A percentile compares a stretch with the other conserved stretches of the same genome.
Evolutionary conservation across 1,140 invertebrate genomes (phyloP).

Genomic region (Listronotus bonariensis): DNA sequence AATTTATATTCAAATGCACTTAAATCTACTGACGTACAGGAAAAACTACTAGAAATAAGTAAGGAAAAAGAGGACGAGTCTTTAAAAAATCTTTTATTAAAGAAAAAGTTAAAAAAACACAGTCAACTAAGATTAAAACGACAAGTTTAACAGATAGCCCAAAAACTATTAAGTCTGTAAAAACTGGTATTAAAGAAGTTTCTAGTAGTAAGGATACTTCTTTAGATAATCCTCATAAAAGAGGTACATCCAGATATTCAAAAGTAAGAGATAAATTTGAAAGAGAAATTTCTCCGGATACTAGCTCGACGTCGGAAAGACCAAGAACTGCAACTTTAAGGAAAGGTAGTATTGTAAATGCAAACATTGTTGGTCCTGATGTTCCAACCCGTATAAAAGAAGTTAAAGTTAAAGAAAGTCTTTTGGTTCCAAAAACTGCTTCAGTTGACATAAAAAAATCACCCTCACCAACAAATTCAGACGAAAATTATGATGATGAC

Average conservation of each 20-base stretch:
- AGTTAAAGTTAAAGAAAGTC: background rate
- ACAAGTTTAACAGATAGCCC: background rate
- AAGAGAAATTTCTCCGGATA: constrained; percentile 20
- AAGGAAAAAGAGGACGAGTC: background rate
- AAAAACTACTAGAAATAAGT: constrained; percentile 4
- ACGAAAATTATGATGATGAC: constrained; percentile 62
- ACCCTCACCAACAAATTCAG: constrained; percentile 17
- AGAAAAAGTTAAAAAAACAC: constrained; percentile 6
- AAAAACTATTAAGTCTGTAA: background rate
- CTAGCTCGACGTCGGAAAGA: constrained; percentile 41
- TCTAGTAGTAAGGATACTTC: background rate
- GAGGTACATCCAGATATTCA: background rate
- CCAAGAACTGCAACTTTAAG: constrained; percentile 51
- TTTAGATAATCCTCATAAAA: constrained; percentile 1
- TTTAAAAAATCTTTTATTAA: constrained; percentile 12
- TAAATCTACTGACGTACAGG: constrained; percentile 28
- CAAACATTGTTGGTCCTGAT: constrained; percentile 49
- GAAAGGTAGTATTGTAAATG: constrained; percentile 49
- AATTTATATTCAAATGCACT: constrained; percentile 48
- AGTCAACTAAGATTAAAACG: background rate
- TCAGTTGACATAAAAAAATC: background rate
- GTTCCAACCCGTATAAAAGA: constrained; percentile 24
- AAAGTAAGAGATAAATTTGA: background rate
- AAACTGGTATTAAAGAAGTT: constrained; percentile 2
- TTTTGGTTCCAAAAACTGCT: background rate